Percentiles rank a stretch among this genome's conserved stretches.
These are phyloP conservation scores for Fragum fragum DNA, from an alignment of 2,888 invertebrate species.

Conservation along the genomic window DNA sequence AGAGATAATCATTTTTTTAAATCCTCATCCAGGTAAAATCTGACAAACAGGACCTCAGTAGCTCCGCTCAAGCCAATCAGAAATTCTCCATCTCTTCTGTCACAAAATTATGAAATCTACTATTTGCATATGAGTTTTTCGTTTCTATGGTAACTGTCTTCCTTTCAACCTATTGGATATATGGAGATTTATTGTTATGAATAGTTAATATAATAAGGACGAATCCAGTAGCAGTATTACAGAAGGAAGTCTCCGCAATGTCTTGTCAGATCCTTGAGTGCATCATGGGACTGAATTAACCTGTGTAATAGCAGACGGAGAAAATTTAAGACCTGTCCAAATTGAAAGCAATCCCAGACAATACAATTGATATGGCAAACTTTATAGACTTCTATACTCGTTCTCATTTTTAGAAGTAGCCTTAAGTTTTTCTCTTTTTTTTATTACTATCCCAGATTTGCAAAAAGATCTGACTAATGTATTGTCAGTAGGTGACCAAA, in stretches of 20 bases:
- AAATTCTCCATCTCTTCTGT: not conserved
- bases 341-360: not conserved
- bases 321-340: not conserved
- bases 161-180: constrained; percentile 38
- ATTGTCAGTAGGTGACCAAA: too few relatives aligned
- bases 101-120: constrained; percentile 26
- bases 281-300: not conserved
- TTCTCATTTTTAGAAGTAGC: too few relatives aligned
- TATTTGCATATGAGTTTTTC: constrained; percentile 29
- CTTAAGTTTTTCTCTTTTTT: too few relatives aligned
- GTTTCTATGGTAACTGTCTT: constrained; percentile 40
- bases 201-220: constrained; percentile 2
- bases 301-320: not conserved
- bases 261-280: not conserved
- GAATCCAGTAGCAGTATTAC: not conserved
- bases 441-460: too few relatives aligned
- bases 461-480: too few relatives aligned
- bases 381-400: too few relatives aligned
- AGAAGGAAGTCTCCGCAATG: not conserved
- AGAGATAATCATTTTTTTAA: constrained; percentile 8
- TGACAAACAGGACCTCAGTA: not conserved
- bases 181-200: constrained; percentile 21
- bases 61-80: constrained; percentile 15
- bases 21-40: constrained; percentile 3
- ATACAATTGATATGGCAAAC: not conserved